Percentiles rank a stretch among this genome's conserved stretches.
phyloP scores from a whole-genome alignment of 1,140 invertebrate species.

The Cotesia vestalis region DNA sequence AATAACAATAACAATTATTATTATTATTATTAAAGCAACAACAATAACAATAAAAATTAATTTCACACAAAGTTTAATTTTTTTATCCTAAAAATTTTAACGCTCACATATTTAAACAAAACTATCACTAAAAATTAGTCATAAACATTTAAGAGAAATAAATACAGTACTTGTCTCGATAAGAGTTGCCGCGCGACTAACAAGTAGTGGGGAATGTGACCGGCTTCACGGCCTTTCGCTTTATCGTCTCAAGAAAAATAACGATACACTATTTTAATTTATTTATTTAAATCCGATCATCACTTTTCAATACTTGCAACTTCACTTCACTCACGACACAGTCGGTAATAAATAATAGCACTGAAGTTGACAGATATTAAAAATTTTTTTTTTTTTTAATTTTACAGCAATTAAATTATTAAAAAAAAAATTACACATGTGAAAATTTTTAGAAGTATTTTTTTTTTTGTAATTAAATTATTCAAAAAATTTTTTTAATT shows the following conservation, averaged over 20 bases:
- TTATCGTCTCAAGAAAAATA: conserved; percentile 16
- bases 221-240: conserved; percentile 31
- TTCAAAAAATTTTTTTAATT: no score
- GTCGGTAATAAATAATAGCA: no score
- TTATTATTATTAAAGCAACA: neutral
- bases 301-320: neutral
- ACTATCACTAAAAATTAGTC: neutral
- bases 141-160: conserved; percentile 25
- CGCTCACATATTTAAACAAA: neutral
- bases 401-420: no score
- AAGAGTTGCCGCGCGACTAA: conserved; percentile 28
- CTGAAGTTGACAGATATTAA: no score
- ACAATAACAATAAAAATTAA: no score
- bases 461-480: no score
- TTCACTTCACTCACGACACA: no score
- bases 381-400: no score
- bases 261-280: neutral
- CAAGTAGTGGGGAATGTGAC: conserved; percentile 1
- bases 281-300: neutral
- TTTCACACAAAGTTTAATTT: no score
- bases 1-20: neutral
- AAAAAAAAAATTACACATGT: no score
- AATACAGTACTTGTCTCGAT: conserved; percentile 32
- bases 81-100: no score
- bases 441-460: no score